Evolutionary conservation across 2,113 vertebrate species (phyloP).

Genomic region (Barbus barbus): DNA sequence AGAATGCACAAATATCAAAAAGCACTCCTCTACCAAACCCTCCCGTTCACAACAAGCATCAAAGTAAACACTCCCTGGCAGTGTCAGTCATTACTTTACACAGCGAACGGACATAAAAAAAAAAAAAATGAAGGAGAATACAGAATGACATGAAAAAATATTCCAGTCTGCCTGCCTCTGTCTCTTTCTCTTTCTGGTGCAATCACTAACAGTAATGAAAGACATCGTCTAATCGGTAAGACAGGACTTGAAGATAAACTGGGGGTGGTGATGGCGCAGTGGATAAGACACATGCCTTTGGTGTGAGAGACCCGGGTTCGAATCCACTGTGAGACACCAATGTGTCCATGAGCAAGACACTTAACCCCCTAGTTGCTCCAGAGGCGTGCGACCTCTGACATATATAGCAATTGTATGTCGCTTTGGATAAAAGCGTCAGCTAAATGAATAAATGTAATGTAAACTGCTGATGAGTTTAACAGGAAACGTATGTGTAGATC

Average conservation of each 20-base stretch:
- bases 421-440: too few species aligned
- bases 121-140: constrained; percentile 7
- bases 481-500: constrained; percentile 17
- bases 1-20: constrained; percentile 9
- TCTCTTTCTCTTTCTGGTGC: constrained; percentile 2
- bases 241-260: constrained; percentile 48
- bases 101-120: not conserved
- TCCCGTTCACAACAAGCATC: not conserved
- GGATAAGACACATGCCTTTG: too few species aligned
- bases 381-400: too few species aligned
- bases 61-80: constrained; percentile 22
- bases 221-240: constrained; percentile 30
- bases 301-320: too few species aligned
- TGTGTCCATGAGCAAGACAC: too few species aligned
- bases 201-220: constrained; percentile 47
- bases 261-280: too few species aligned
- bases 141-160: constrained; percentile 11
- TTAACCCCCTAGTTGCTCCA: too few species aligned
- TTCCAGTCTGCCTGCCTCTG: not conserved
- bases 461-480: constrained; percentile 54
- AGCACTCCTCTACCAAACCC: not conserved
- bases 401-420: too few species aligned
- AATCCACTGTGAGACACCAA: too few species aligned
- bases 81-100: constrained; percentile 19
- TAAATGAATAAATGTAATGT: too few species aligned